Evolutionary conservation across 2,888 invertebrate species (phyloP), one percentile per base, ranked within the genome.

Genomic region (Pegoplata infirma): DNA sequence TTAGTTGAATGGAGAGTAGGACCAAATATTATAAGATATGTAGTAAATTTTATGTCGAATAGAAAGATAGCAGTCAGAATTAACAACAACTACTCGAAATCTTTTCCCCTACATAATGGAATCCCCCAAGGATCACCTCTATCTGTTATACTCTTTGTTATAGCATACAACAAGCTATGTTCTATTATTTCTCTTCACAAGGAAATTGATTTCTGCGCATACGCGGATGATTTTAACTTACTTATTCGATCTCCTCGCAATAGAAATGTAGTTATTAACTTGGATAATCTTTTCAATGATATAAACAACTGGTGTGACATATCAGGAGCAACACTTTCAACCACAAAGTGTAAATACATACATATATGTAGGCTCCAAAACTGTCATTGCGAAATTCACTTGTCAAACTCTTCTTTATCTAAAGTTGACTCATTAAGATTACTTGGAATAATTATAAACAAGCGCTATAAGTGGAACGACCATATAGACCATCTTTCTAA

Each of bases 131-230:
- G n/a, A n/a, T n/a, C n/a, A n/a, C n/a, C n/a, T n/a, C n/a, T n/a
- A n/a, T n/a, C n/a, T n/a, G n/a, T n/a, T n/a, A n/a, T n/a, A n/a
- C n/a, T n/a, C n/a, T n/a, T n/a, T n/a, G n/a, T n/a, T n/a, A n/a
- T n/a, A n/a, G n/a, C n/a, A n/a, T n/a, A n/a, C n/a, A n/a, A n/a
- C 10, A 81, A 73, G 14, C 73, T 80, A 3, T 80, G 79, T 17
- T 81, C 81, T 63, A 80, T 80, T 7, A 49, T 71, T n/a, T n/a
- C n/a, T n/a, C n/a, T n/a, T n/a, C n/a, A n/a, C n/a, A n/a, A n/a
- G n/a, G n/a, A n/a, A n/a, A n/a, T n/a, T n/a, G n/a, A n/a, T n/a
- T n/a, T n/a, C n/a, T n/a, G n/a, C n/a, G n/a, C n/a, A n/a, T n/a
- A n/a, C n/a, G n/a, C n/a, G n/a, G n/a, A n/a, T n/a, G n/a, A n/a